Evolutionary conservation across 1,140 invertebrate species (phyloP).

Genomic region (Tenebrio molitor): DNA sequence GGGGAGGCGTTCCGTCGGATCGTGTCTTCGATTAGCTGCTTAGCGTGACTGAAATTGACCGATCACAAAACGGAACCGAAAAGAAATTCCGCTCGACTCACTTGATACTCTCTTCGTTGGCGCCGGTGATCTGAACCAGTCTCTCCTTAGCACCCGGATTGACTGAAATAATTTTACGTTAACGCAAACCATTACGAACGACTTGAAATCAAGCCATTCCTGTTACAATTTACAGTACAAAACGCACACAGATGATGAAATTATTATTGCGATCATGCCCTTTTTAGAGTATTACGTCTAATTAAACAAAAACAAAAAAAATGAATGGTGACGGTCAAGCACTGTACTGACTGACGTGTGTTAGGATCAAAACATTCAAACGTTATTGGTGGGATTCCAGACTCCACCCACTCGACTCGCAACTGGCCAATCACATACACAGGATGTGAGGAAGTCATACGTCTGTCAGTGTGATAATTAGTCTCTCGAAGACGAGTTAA

Average conservation of each 20-base stretch:
- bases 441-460: too few relatives aligned
- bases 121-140: conserved; percentile 92
- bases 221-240: conserved; percentile 17
- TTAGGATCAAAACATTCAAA: too few relatives aligned
- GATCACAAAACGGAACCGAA: conserved; percentile 10
- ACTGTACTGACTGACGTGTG: background rate
- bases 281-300: conserved; percentile 27
- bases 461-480: conserved; percentile 35
- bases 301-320: too few relatives aligned
- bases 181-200: too few relatives aligned
- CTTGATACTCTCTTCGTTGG: conserved; percentile 92
- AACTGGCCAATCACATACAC: too few relatives aligned
- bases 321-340: conserved; percentile 31
- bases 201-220: conserved; percentile 23
- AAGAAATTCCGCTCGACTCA: conserved; percentile 81
- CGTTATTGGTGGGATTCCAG: too few relatives aligned
- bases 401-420: too few relatives aligned
- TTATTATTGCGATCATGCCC: conserved; percentile 28
- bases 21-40: conserved; percentile 92
- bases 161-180: too few relatives aligned
- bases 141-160: conserved; percentile 92
- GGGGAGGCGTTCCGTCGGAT: conserved; percentile 93
- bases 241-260: conserved; percentile 22
- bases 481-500: conserved; percentile 11
- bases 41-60: conserved; percentile 79